Evolutionary conservation across 2,797 vertebrate genomes (phyloP), one percentile per base, ranked within the genome.

Genomic region (Galagoides demidoff): DNA sequence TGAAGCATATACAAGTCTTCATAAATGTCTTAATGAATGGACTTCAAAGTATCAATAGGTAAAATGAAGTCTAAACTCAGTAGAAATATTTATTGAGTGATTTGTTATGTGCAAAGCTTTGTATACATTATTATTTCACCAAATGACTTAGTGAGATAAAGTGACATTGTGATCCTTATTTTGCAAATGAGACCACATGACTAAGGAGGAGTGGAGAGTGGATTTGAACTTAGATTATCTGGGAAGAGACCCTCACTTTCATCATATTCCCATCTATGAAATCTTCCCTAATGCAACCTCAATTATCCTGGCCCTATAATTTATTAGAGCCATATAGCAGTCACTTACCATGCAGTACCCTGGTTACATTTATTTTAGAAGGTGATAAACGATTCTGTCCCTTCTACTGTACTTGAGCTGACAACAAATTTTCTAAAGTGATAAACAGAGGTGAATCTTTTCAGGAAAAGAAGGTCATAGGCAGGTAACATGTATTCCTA

Each of bases 151-250:
- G 19, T 3, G 6, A 63, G 34, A 12, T 34, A 31, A 92, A 27
- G 2, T 63, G 2, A 39, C 25, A 76, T 5, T 22, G 4, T 34
- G 31, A n/a, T 92, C 57, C 83, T 34, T 16, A 31, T 86, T 92
- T 84, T 74, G 49, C 8, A 68, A 29, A 91, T 92, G 64, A 92
- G 64, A 77, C 84, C 25, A 81, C 39, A 71, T 64, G 73, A 77
- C 74, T 85, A 55, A 93, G 59, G 90, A 49, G 13, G 4, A 92
- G 8, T n/a, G 10, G 9, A 71, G 31, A 83, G 8, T 27, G 34
- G 14, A 78, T 78, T 85, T 89, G 71, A 89, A 96, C 83, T n/a
- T 93, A 52, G 22, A 68, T 81, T 84, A 19, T 70, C 9, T 73
- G 6, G 82, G 70, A 74, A 86, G 31, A 39, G 25, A 83, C 7